Conservation (phyloP, 2,113 vertebrate genomes). For the Cryptotis parvus region DNA sequence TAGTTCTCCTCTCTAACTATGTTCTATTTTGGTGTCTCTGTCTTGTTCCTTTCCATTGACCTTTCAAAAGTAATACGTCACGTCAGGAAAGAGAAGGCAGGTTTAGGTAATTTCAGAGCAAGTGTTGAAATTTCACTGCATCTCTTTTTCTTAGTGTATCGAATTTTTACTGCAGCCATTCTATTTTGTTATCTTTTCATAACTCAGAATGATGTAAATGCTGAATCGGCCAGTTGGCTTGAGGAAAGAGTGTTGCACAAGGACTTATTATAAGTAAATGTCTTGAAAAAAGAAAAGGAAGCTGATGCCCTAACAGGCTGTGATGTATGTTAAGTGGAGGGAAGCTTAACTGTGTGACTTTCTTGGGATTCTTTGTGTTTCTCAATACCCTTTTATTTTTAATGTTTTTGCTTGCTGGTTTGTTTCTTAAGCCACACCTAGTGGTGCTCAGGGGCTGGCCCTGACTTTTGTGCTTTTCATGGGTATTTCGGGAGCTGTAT, state of each 20-base stretch:
- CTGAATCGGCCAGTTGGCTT: slow-evolving; percentile 8
- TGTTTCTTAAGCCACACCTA: too few species aligned
- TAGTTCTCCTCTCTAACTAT: background rate
- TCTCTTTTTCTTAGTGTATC: too few species aligned
- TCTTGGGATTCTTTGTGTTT: slow-evolving; percentile 44
- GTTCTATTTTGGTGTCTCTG: background rate
- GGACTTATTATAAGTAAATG: background rate
- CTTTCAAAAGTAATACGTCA: background rate
- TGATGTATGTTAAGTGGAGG: background rate
- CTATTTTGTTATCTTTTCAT: slow-evolving; percentile 18
- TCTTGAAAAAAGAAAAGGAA: slow-evolving; percentile 53
- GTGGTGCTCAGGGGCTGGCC: too few species aligned
- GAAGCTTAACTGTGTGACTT: background rate
- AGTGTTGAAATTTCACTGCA: slow-evolving; percentile 1
- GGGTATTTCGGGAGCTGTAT: too few species aligned
- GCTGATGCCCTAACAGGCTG: background rate
- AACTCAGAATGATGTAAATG: slow-evolving; percentile 32
- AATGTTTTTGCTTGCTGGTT: background rate
- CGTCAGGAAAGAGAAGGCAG: slow-evolving; percentile 10
- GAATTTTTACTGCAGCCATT: slow-evolving; percentile 17
- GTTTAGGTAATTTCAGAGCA: background rate
- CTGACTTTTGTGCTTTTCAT: too few species aligned
- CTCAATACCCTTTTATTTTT: background rate
- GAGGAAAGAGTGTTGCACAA: slow-evolving; percentile 28
- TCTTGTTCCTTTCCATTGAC: background rate